These are phyloP conservation scores for Heteromurus nitidus DNA, from an alignment of 2,888 invertebrate genomes.

Conservation along the genomic window DNA sequence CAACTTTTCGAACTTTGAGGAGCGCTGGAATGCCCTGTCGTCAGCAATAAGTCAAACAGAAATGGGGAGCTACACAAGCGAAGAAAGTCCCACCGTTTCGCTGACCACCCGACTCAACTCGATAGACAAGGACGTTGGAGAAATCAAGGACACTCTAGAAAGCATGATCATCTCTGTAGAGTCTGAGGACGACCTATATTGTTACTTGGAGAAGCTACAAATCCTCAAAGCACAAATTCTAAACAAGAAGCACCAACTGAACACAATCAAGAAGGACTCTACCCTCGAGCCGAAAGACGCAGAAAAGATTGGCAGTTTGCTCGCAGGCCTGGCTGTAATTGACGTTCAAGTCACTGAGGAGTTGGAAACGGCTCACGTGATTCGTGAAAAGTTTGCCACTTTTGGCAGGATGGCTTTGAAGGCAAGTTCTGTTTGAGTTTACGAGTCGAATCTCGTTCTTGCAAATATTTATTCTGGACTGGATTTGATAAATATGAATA, in stretches of 20 bases:
- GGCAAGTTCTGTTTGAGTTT: too few species aligned
- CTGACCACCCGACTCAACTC: slow-evolving; percentile 84
- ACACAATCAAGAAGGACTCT: slow-evolving; percentile 69
- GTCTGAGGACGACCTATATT: slow-evolving; percentile 87
- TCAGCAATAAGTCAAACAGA: slow-evolving; percentile 68
- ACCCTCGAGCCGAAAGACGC: slow-evolving; percentile 80
- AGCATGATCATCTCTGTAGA: slow-evolving; percentile 86
- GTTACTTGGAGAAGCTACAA: slow-evolving; percentile 88
- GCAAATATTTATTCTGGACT: too few species aligned
- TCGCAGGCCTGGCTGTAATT: slow-evolving; percentile 83
- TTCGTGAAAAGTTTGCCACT: slow-evolving; percentile 83
- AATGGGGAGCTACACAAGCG: slow-evolving; percentile 63
- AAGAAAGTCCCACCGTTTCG: slow-evolving; percentile 80
- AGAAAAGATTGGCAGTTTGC: slow-evolving; percentile 84
- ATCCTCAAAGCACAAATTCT: slow-evolving; percentile 72
- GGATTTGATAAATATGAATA: too few species aligned
- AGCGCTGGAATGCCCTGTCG: slow-evolving; percentile 80
- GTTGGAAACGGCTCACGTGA: slow-evolving; percentile 83
- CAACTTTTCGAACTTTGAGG: slow-evolving; percentile 85
- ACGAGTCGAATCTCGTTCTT: too few species aligned
- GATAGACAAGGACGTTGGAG: slow-evolving; percentile 86
- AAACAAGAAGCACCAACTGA: slow-evolving; percentile 72
- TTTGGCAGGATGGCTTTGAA: slow-evolving; percentile 71
- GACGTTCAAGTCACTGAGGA: slow-evolving; percentile 86
- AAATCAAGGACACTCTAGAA: slow-evolving; percentile 83